A percentile compares a stretch with the other conserved stretches of the same genome.
Conservation (phyloP, 35 echinoderm and acorn worm species). For the Lytechinus pictus region DNA sequence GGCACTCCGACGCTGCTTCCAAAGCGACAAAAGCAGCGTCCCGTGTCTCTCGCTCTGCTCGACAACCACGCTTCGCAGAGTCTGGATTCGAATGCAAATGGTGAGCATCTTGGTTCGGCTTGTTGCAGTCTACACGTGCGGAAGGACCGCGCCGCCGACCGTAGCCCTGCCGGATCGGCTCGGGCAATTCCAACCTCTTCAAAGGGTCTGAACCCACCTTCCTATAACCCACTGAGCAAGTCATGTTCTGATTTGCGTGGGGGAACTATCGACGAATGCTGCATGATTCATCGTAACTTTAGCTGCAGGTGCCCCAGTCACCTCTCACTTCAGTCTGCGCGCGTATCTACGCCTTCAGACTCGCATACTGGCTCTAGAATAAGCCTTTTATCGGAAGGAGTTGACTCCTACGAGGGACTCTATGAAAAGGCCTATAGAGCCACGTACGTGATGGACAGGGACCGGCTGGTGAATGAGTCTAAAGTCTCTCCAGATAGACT, state of each 20-base stretch:
- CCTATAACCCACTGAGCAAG: slow-evolving; percentile 22
- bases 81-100: slow-evolving; percentile 55
- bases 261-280: slow-evolving; percentile 6
- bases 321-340: slow-evolving; percentile 57
- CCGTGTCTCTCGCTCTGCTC: slow-evolving; percentile 53
- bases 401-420: slow-evolving; percentile 74
- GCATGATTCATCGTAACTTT: slow-evolving; percentile 40
- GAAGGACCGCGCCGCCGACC: slow-evolving; percentile 33
- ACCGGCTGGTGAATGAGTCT: slow-evolving; percentile 30
- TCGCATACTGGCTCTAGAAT: slow-evolving; percentile 58
- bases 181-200: background rate
- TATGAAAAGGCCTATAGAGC: slow-evolving; percentile 66
- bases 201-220: background rate
- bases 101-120: background rate
- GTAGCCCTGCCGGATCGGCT: slow-evolving; percentile 24
- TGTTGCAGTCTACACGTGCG: slow-evolving; percentile 33
- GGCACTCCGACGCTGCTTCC: slow-evolving; percentile 42
- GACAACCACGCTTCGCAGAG: slow-evolving; percentile 54
- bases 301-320: slow-evolving; percentile 52
- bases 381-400: slow-evolving; percentile 65
- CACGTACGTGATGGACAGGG: slow-evolving; percentile 53
- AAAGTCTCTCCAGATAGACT: slow-evolving; percentile 58
- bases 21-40: slow-evolving; percentile 58
- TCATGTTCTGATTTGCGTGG: slow-evolving; percentile 27
- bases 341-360: slow-evolving; percentile 65